These are phyloP conservation scores for Seriola aureovittata DNA, from an alignment of 2,113 vertebrate genomes.

Conservation along the genomic window DNA sequence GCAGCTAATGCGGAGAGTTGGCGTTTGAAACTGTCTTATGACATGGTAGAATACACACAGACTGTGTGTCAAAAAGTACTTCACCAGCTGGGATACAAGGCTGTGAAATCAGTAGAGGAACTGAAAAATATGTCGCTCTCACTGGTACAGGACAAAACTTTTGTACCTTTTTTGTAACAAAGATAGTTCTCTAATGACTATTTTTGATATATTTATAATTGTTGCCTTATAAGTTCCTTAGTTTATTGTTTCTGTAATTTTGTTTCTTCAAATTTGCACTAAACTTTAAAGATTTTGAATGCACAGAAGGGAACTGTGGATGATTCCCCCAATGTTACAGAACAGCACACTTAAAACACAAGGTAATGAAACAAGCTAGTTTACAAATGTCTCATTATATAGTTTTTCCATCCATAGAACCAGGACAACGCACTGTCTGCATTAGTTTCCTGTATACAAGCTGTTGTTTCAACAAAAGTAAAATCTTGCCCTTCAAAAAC, in stretches of 20 bases:
- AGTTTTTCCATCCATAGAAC: slow-evolving; percentile 49
- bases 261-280: slow-evolving; percentile 90
- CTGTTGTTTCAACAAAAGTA: slow-evolving; percentile 67
- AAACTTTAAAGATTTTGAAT: slow-evolving; percentile 80
- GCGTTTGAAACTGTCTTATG: slow-evolving; percentile 94
- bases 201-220: slow-evolving; percentile 92
- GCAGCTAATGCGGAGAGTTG: slow-evolving; percentile 95
- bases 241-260: slow-evolving; percentile 60
- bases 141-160: slow-evolving; percentile 93
- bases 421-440: slow-evolving; percentile 46
- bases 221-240: slow-evolving; percentile 89
- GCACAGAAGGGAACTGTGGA: slow-evolving; percentile 63
- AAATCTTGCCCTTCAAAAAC: slow-evolving; percentile 52
- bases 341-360: slow-evolving; percentile 77
- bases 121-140: slow-evolving; percentile 94
- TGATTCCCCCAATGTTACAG: slow-evolving; percentile 53
- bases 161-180: slow-evolving; percentile 93
- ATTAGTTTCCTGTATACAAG: slow-evolving; percentile 67
- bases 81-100: slow-evolving; percentile 92
- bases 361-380: slow-evolving; percentile 57
- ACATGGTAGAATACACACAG: slow-evolving; percentile 96
- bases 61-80: slow-evolving; percentile 92
- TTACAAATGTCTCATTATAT: slow-evolving; percentile 64
- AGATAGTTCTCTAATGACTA: slow-evolving; percentile 79
- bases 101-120: slow-evolving; percentile 90